A percentile compares a stretch with the other conserved stretches of the same genome.
Conservation (phyloP, 2,888 invertebrate species). For the Kuschelorhynchus macadamiae region DNA sequence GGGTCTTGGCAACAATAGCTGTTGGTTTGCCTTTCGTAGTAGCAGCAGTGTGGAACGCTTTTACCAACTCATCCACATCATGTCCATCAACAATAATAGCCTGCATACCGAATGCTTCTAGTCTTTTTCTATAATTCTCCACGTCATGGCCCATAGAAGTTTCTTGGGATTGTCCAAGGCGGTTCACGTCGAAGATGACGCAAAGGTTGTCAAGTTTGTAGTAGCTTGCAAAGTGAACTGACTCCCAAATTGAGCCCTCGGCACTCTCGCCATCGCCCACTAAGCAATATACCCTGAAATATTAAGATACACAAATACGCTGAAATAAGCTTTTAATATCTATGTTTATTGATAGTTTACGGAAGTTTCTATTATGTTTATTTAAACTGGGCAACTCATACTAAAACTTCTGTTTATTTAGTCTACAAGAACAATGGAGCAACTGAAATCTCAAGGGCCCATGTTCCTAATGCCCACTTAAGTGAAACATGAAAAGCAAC, state of each 20-base stretch:
- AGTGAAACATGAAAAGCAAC: neutral
- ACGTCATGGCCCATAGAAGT: conserved; percentile 94
- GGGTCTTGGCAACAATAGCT: conserved; percentile 95
- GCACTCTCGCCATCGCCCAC: conserved; percentile 99
- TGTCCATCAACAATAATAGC: conserved; percentile 97
- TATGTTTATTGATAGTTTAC: too few species aligned
- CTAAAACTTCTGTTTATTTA: too few species aligned
- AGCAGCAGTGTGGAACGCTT: conserved; percentile 88
- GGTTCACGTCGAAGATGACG: conserved; percentile 96
- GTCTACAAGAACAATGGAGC: too few species aligned
- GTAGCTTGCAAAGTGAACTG: conserved; percentile 93
- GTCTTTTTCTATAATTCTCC: conserved; percentile 86
- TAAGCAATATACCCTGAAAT: conserved; percentile 89
- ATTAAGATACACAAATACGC: too few species aligned
- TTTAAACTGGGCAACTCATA: too few species aligned
- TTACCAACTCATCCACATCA: conserved; percentile 90
- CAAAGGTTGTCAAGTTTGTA: conserved; percentile 97
- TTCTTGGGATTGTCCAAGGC: conserved; percentile 97
- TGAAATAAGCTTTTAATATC: too few species aligned
- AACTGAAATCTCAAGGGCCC: too few species aligned
- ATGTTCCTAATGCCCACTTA: neutral
- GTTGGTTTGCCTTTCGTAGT: conserved; percentile 86
- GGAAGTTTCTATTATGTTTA: neutral
- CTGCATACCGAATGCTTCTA: conserved; percentile 93
- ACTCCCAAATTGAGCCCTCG: conserved; percentile 99